phyloP scores from a whole-genome alignment of 1,140 invertebrate species.

The Sinella curviseta region DNA sequence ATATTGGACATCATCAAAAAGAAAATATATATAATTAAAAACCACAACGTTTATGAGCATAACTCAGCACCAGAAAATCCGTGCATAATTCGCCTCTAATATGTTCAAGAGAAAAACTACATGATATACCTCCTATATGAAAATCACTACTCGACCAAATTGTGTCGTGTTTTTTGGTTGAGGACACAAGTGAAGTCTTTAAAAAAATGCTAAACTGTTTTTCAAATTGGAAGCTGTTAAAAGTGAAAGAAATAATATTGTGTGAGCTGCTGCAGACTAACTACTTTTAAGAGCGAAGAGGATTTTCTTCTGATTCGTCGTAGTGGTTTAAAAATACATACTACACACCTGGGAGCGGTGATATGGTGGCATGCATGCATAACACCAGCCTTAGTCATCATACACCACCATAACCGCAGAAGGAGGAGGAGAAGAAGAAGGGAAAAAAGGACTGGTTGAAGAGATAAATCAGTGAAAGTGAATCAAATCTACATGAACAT shows the following conservation, averaged over 20 bases:
- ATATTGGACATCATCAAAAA: too few species aligned
- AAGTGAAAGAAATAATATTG: conserved; percentile 14
- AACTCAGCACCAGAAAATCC: background rate
- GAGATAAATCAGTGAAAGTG: conserved; percentile 26
- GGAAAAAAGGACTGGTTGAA: background rate
- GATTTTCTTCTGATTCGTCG: background rate
- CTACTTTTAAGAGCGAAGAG: too few species aligned
- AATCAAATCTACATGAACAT: conserved; percentile 2
- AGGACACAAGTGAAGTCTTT: too few species aligned
- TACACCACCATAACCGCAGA: background rate
- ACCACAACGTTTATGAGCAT: background rate
- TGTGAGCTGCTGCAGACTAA: too few species aligned
- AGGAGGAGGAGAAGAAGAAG: background rate
- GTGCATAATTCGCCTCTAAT: background rate
- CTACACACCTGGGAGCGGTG: background rate
- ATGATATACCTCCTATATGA: too few species aligned
- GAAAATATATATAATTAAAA: background rate
- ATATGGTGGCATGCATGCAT: background rate
- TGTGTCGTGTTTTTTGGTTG: too few species aligned
- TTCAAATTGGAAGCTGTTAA: too few species aligned
- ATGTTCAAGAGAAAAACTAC: too few species aligned
- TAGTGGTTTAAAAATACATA: background rate
- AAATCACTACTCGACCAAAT: too few species aligned
- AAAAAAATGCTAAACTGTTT: too few species aligned
- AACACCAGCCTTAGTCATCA: background rate